These are phyloP conservation scores for Caenorhabditis latens DNA, from an alignment of 1,140 invertebrate species.

Conservation along the genomic window DNA sequence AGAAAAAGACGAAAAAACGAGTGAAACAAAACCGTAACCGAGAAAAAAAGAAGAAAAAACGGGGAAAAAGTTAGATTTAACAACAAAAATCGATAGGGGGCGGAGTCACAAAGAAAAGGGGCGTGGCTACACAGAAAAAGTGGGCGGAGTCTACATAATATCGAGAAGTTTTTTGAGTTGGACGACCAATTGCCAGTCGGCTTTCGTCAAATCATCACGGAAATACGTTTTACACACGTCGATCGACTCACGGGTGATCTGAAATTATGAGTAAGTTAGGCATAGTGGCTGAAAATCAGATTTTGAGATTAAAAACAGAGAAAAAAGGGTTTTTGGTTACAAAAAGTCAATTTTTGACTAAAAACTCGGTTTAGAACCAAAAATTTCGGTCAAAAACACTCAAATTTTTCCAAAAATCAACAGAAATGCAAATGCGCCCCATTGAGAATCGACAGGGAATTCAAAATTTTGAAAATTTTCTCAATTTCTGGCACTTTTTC, in stretches of 20 bases:
- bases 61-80: constrained; percentile 5
- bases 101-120: background rate
- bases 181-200: constrained; percentile 97
- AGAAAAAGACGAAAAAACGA: background rate
- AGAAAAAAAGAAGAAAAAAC: constrained; percentile 4
- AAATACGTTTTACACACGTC: constrained; percentile 99
- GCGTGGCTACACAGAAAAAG: background rate
- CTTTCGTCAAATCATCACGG: constrained; percentile 93
- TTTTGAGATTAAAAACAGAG: too few species aligned
- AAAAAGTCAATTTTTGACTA: too few species aligned
- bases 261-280: too few species aligned
- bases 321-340: too few species aligned
- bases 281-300: too few species aligned
- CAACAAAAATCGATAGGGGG: background rate
- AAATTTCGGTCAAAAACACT: too few species aligned
- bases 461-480: too few species aligned
- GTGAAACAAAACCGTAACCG: constrained; percentile 20
- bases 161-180: constrained; percentile 97
- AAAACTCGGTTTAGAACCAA: too few species aligned
- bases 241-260: constrained; percentile 96
- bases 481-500: too few species aligned
- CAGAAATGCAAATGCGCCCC: too few species aligned
- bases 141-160: constrained; percentile 84
- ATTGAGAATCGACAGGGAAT: too few species aligned
- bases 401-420: too few species aligned